phyloP scores from a whole-genome alignment of 1,140 invertebrate species.

The Pogonus chalceus region DNA sequence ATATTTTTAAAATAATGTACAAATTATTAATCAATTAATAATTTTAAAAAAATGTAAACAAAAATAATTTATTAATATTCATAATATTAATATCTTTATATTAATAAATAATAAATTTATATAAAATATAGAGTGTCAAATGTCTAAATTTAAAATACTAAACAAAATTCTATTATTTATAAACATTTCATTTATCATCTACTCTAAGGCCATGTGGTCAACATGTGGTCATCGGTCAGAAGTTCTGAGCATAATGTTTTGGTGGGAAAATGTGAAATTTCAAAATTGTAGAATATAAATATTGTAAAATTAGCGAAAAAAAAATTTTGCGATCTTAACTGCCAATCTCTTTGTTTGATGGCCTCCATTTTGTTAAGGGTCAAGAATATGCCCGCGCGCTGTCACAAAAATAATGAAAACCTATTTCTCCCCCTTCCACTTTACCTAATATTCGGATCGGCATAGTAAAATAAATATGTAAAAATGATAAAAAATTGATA shows the following conservation, averaged over 20 bases:
- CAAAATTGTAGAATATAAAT: slow-evolving; percentile 23
- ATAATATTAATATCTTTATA: too few relatives aligned
- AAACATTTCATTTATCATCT: too few relatives aligned
- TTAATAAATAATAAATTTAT: too few relatives aligned
- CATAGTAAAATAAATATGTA: not conserved
- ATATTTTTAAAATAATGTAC: too few relatives aligned
- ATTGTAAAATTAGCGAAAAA: slow-evolving; percentile 13
- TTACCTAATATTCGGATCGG: slow-evolving; percentile 18
- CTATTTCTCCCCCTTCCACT: slow-evolving; percentile 24
- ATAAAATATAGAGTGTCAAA: too few relatives aligned
- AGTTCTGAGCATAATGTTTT: slow-evolving; percentile 24
- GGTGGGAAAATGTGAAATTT: slow-evolving; percentile 30
- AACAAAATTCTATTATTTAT: too few relatives aligned
- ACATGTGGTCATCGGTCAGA: slow-evolving; percentile 31
- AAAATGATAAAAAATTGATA: not conserved
- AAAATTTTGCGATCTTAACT: slow-evolving; percentile 30
- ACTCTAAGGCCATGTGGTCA: slow-evolving; percentile 8
- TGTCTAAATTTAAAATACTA: too few relatives aligned
- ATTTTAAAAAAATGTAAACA: too few relatives aligned
- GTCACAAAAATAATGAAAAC: slow-evolving; percentile 41
- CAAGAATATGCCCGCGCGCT: slow-evolving; percentile 36
- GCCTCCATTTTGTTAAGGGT: slow-evolving; percentile 60
- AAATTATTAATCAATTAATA: too few relatives aligned
- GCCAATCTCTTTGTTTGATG: slow-evolving; percentile 57
- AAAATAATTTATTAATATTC: too few relatives aligned